Evolutionary conservation across 2,888 invertebrate genomes (phyloP), one percentile per base, ranked within the genome.

Genomic region (Boloria euphrosyne): DNA sequence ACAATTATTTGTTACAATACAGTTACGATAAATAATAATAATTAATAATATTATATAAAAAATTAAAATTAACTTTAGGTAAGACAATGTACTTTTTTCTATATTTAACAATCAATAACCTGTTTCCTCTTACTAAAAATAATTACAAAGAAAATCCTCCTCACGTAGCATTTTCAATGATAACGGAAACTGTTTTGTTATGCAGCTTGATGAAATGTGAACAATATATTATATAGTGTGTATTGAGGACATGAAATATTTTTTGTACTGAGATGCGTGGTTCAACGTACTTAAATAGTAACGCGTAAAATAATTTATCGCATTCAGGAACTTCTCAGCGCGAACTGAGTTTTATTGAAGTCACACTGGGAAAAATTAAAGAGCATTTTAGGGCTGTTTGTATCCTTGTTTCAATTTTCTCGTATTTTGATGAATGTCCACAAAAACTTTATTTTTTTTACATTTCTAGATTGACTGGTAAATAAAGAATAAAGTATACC

Each of bases 81-180:
- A 38, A 38, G 31, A 10, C 7, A 38, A 38, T 10, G 10, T 10
- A 38, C 7, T 38, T 7, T 10, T 2, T 38, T 38, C 31, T 10
- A 2, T 50, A 62, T 47, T 13, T 47, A 53, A 52, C 5, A 18
- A 13, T 31, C 13, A 66, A 66, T 49, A 63, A 55, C 53, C 43
- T 57, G 57, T 53, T 67, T 70, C 70, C 70, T 68, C 62, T 62
- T 70, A 55, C 60, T 68, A 70, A 70, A 70, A 70, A 67, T 70
- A 68, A 51, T 58, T 14, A 58, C 49, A 70, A 61, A 61, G 43
- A 57, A 65, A 53, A 70, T 66, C 31, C 63, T 43, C 47, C 57
- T 66, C 70, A 70, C 70, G 68, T 63, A 22, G 22, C 3, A n/a
- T 55, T 68, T 47, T 61, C 68, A 70, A 70, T 70, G 70, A 68